Conservation (phyloP, 2,113 vertebrate species). For the Elachura formosa region DNA sequence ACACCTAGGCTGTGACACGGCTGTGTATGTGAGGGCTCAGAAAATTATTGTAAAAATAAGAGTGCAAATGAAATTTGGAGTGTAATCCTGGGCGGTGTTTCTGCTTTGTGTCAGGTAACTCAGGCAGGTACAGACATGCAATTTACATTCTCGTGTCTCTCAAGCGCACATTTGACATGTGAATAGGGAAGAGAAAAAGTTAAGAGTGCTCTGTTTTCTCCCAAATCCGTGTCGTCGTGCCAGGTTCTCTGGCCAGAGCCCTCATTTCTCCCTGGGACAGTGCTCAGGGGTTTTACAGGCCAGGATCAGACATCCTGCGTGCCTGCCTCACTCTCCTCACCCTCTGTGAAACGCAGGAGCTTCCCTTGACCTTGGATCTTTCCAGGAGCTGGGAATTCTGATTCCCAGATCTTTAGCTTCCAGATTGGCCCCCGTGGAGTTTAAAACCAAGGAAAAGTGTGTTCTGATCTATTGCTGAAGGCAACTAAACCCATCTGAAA, state of each 20-base stretch:
- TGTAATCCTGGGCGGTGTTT: background rate
- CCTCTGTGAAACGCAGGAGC: background rate
- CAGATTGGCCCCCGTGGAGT: background rate
- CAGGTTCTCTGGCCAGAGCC: background rate
- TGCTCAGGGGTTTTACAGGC: background rate
- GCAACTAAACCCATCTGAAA: background rate
- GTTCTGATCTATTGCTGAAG: background rate
- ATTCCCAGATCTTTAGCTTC: background rate
- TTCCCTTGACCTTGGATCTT: background rate
- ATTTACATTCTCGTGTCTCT: background rate
- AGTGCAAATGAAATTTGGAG: background rate
- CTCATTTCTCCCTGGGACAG: background rate
- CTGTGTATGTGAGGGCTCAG: background rate
- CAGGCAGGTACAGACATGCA: background rate
- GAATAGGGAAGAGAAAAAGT: background rate
- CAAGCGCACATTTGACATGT: rapidly evolving
- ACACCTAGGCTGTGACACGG: too few relatives aligned
- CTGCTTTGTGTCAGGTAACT: background rate
- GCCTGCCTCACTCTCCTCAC: background rate
- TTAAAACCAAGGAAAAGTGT: background rate
- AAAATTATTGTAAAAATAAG: background rate
- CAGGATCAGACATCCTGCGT: background rate
- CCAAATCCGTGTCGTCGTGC: rapidly evolving
- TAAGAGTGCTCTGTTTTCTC: background rate
- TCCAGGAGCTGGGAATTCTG: background rate